Percentiles rank a stretch among this genome's conserved stretches.
phyloP scores from a whole-genome alignment of 2,888 invertebrate genomes.

The Melitaea athalia region DNA sequence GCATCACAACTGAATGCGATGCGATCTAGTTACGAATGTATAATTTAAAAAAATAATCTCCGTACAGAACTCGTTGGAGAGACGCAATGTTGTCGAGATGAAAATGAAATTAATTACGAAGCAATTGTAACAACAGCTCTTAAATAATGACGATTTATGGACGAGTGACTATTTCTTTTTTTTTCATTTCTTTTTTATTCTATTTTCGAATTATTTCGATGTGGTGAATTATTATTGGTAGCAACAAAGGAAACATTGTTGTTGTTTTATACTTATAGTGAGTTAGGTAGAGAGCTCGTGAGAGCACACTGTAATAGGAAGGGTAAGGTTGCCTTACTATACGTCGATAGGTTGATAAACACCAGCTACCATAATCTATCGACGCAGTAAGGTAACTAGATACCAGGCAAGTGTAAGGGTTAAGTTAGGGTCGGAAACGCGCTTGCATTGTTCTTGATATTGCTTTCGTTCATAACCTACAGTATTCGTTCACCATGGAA shows the following conservation, averaged over 20 bases:
- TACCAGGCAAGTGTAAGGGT: too few species aligned
- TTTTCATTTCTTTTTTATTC: not conserved
- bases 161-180: conserved; percentile 15
- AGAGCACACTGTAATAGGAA: too few species aligned
- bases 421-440: too few species aligned
- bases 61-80: conserved; percentile 4
- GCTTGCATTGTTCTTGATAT: too few species aligned
- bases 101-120: conserved; percentile 20
- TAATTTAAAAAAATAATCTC: conserved; percentile 28
- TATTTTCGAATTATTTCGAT: not conserved
- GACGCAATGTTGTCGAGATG: conserved; percentile 20
- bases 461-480: too few species aligned
- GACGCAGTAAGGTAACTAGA: too few species aligned
- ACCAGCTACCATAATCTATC: too few species aligned
- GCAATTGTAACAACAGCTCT: conserved; percentile 16
- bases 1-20: conserved; percentile 31
- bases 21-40: conserved; percentile 31
- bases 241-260: not conserved
- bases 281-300: too few species aligned
- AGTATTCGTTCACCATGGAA: too few species aligned
- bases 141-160: conserved; percentile 16
- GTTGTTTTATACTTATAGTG: too few species aligned
- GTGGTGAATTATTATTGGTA: not conserved
- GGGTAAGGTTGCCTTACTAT: too few species aligned
- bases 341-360: too few species aligned